These are phyloP conservation scores for Heliconius eleuchia DNA, from an alignment of 1,140 invertebrate genomes.

Conservation along the genomic window DNA sequence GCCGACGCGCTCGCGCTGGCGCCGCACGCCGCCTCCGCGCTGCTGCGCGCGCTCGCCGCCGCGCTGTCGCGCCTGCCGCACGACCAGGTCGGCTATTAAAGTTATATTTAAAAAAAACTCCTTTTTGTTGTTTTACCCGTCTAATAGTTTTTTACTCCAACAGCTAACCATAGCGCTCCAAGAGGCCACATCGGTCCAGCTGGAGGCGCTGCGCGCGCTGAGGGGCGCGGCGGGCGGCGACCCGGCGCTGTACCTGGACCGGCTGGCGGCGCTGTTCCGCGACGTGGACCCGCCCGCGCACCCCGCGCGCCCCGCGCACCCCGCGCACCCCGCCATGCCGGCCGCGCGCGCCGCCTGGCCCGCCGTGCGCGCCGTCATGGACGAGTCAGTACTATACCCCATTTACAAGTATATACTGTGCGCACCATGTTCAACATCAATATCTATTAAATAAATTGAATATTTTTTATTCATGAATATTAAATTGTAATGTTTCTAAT, in stretches of 20 bases:
- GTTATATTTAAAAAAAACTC: too few species aligned
- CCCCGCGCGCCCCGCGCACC: slow-evolving; percentile 69
- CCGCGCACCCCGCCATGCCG: slow-evolving; percentile 89
- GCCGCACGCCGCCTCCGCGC: slow-evolving; percentile 90
- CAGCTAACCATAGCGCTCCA: slow-evolving; percentile 87
- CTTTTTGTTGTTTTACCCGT: too few species aligned
- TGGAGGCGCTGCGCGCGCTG: slow-evolving; percentile 85
- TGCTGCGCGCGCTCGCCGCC: slow-evolving; percentile 89
- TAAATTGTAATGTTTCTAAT: too few species aligned
- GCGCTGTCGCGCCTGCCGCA: slow-evolving; percentile 85
- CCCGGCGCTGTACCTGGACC: slow-evolving; percentile 97
- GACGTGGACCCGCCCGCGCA: slow-evolving; percentile 84
- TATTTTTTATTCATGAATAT: too few species aligned
- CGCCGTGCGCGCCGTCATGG: slow-evolving; percentile 88
- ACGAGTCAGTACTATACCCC: slow-evolving; percentile 62
- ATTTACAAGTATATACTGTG: too few species aligned
- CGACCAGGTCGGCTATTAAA: slow-evolving; percentile 73
- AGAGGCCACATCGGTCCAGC: slow-evolving; percentile 90
- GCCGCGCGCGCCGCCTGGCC: slow-evolving; percentile 94
- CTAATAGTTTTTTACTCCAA: slow-evolving; percentile 43
- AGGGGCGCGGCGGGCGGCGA: slow-evolving; percentile 83
- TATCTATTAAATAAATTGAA: too few species aligned
- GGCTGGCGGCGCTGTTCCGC: slow-evolving; percentile 94
- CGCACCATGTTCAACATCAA: too few species aligned
- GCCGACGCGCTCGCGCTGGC: too few species aligned